Evolutionary conservation across 2,888 invertebrate genomes (phyloP), one percentile per base, ranked within the genome.

Genomic region (Tyria jacobaeae): DNA sequence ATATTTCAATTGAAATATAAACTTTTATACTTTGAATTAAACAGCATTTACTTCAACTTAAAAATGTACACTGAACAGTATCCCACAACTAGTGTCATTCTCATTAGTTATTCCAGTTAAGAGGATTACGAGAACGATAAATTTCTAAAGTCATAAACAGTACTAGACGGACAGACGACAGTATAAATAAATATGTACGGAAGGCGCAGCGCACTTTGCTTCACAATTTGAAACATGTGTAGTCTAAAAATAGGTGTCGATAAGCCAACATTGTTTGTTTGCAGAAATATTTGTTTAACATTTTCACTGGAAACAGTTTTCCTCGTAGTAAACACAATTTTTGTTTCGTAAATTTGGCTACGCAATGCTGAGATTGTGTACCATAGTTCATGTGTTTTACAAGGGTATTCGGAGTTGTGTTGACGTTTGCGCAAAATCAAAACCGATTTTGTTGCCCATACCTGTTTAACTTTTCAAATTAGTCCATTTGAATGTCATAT

Each of bases 181-280:
- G 24, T 52, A 69, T 79, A 71, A 75, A 75, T 76, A 27, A 27
- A 6, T 27, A 79, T 75, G 72, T 71, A 75, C 69, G 47, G 21
- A 51, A 52, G 59, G 56, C 44, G 61, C 39, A 53, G 37, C 54
- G 54, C 48, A 54, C 27, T 54, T 25, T 35, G 52, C 25, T 34
- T 56, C 54, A 49, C 17, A 3, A 24, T 39, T 31, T 31, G 25
- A 44, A 68, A 70, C 80, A 73, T 78, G 68, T 77, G 78, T 68
- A 50, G 67, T 73, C 76, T 79, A 77, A 75, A 82, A 78, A 82
- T 79, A 79, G 56, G 50, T 53, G 53, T 58, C 71, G 75, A 75
- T 76, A 78, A 71, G 67, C 67, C 48, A 27, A 69, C 65, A 73
- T 75, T 72, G 76, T 80, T 76, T 72, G 65, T 51, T 71, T 62